phyloP scores from a whole-genome alignment of 2,888 invertebrate genomes.

The Phyllotreta striolata region DNA sequence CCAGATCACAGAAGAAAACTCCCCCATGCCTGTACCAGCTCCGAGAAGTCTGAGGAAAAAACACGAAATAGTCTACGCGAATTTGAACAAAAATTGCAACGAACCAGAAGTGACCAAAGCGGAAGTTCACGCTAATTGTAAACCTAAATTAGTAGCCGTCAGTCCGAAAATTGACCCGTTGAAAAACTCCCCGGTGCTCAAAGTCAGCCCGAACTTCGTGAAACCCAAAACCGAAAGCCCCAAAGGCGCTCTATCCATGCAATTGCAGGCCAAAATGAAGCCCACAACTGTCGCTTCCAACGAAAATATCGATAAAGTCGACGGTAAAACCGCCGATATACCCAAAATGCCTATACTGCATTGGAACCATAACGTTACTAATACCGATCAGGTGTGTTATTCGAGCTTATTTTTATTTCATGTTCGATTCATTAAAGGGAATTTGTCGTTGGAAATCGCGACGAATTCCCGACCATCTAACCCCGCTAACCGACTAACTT shows the following conservation, averaged over 20 bases:
- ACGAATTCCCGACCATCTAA: background rate
- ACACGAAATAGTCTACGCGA: slow-evolving; percentile 54
- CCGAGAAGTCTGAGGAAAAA: slow-evolving; percentile 62
- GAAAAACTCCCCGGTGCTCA: slow-evolving; percentile 62
- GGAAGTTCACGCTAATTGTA: slow-evolving; percentile 49
- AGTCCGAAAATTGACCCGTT: slow-evolving; percentile 42
- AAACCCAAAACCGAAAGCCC: slow-evolving; percentile 56
- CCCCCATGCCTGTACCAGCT: slow-evolving; percentile 65
- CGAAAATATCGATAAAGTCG: slow-evolving; percentile 40
- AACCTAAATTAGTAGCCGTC: slow-evolving; percentile 46
- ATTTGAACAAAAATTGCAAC: slow-evolving; percentile 51
- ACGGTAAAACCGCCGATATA: slow-evolving; percentile 43
- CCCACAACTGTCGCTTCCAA: slow-evolving; percentile 45
- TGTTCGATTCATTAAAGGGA: slow-evolving; percentile 26
- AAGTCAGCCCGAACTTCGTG: slow-evolving; percentile 68
- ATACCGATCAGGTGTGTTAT: slow-evolving; percentile 56
- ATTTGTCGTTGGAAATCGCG: slow-evolving; percentile 1
- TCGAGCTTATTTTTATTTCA: slow-evolving; percentile 43
- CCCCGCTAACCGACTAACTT: slow-evolving; percentile 30
- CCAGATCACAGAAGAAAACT: slow-evolving; percentile 67
- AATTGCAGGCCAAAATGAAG: slow-evolving; percentile 57
- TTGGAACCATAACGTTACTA: slow-evolving; percentile 48
- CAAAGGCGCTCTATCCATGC: slow-evolving; percentile 56
- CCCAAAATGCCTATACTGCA: slow-evolving; percentile 59
- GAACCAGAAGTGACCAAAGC: slow-evolving; percentile 52